Percentiles rank a stretch among this genome's conserved stretches.
These are phyloP conservation scores for Mya arenaria DNA, from an alignment of 1,140 invertebrate species.

Conservation along the genomic window DNA sequence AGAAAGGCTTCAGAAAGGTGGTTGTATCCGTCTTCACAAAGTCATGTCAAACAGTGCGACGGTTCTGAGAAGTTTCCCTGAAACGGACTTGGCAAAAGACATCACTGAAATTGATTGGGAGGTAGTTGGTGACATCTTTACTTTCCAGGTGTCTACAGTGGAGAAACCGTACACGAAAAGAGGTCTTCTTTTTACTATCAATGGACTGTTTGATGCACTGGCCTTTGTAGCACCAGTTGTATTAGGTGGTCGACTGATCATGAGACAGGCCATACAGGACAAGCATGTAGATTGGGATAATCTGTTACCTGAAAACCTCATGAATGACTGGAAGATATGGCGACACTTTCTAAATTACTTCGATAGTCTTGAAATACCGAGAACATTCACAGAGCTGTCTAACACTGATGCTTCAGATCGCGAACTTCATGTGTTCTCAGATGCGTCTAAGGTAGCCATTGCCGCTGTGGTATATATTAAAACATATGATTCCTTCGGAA, in stretches of 20 bases:
- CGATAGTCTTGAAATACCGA: constrained; percentile 33
- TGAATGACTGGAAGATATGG: constrained; percentile 27
- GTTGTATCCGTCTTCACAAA: constrained; percentile 34
- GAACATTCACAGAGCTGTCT: neutral
- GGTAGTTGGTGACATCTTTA: constrained; percentile 24
- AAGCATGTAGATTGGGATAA: constrained; percentile 47
- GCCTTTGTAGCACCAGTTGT: constrained; percentile 12
- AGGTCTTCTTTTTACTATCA: constrained; percentile 59
- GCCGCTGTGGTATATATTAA: constrained; percentile 26
- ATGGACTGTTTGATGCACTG: constrained; percentile 16
- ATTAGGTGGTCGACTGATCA: constrained; percentile 10
- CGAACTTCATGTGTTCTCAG: constrained; percentile 49
- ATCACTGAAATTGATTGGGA: constrained; percentile 22
- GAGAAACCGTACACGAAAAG: constrained; percentile 48
- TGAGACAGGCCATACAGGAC: constrained; percentile 55
- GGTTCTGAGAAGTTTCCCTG: constrained; percentile 19
- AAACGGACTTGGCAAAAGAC: constrained; percentile 35
- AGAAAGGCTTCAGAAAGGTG: neutral
- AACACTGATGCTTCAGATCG: neutral
- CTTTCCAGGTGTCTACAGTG: constrained; percentile 10
- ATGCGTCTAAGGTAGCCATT: constrained; percentile 54
- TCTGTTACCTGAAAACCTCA: constrained; percentile 5
- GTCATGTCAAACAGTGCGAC: constrained; percentile 28
- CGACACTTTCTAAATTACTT: constrained; percentile 3
- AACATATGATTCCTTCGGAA: constrained; percentile 30